phyloP scores from a whole-genome alignment of 2,113 vertebrate species.

The Alethe castanea region DNA sequence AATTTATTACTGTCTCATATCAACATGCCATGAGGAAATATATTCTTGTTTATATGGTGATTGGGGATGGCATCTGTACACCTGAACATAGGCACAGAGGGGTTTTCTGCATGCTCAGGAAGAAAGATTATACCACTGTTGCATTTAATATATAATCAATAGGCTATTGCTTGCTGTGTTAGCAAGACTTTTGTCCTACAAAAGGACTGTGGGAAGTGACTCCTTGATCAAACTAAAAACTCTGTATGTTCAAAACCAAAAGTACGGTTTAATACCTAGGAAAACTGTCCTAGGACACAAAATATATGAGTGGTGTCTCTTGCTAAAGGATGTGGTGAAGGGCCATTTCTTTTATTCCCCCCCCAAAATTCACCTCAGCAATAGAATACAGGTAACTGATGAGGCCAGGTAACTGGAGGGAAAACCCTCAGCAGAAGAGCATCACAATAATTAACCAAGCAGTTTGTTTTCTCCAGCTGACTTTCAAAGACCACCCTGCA shows the following conservation, averaged over 20 bases:
- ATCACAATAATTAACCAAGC: not conserved
- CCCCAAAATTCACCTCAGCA: not conserved
- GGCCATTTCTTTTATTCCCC: not conserved
- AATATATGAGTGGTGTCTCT: not conserved
- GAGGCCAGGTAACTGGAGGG: not conserved
- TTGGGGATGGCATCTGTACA: not conserved
- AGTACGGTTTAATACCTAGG: not conserved
- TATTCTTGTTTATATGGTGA: not conserved
- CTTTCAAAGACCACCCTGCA: not conserved
- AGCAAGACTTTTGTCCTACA: not conserved
- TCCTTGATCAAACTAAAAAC: not conserved
- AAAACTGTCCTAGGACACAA: not conserved
- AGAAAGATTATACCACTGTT: not conserved
- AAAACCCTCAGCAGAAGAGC: not conserved
- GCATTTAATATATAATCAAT: not conserved
- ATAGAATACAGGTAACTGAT: not conserved
- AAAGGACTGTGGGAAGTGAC: not conserved
- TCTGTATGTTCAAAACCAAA: not conserved
- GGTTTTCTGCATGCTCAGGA: not conserved
- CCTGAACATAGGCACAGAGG: not conserved
- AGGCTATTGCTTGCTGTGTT: not conserved
- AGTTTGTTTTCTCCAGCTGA: not conserved
- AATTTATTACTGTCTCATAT: not conserved
- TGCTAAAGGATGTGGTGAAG: not conserved
- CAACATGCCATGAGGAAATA: not conserved